phyloP scores from a whole-genome alignment of 2,888 invertebrate genomes.

The Thelaira solivaga region DNA sequence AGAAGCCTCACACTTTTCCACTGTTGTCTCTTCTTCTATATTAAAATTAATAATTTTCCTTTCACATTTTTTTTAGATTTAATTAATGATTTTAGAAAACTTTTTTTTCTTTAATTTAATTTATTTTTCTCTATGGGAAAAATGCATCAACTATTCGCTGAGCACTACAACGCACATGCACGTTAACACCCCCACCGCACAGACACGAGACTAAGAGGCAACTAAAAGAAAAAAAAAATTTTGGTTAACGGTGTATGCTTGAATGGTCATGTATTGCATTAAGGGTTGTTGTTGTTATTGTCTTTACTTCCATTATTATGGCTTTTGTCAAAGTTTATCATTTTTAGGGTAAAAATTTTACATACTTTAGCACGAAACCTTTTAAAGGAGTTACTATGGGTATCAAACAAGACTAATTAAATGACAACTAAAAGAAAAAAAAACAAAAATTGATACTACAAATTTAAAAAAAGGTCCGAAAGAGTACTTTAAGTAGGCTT shows the following conservation, averaged over 20 bases:
- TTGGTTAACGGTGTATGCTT: constrained; percentile 11
- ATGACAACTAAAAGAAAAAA: too few relatives aligned
- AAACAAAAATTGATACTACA: too few relatives aligned
- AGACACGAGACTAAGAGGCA: constrained; percentile 72
- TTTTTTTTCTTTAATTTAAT: background rate
- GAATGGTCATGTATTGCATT: constrained; percentile 22
- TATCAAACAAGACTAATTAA: background rate
- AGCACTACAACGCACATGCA: constrained; percentile 17
- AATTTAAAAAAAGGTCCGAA: too few relatives aligned
- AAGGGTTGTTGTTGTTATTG: constrained; percentile 56
- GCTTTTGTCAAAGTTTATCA: constrained; percentile 7
- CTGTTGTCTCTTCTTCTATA: background rate
- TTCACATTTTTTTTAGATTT: too few relatives aligned
- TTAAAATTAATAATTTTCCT: background rate
- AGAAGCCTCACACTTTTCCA: background rate
- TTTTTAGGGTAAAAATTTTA: constrained; percentile 18
- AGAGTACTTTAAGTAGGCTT: too few relatives aligned
- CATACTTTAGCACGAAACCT: constrained; percentile 23
- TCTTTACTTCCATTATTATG: background rate
- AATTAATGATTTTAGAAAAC: too few relatives aligned
- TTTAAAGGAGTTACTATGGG: constrained; percentile 12
- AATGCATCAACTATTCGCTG: constrained; percentile 13
- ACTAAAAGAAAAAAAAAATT: constrained; percentile 65
- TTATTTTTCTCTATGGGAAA: background rate
- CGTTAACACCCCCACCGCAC: constrained; percentile 70